phyloP scores from a whole-genome alignment of 1,140 invertebrate genomes.

The Drosophila kepulauana region DNA sequence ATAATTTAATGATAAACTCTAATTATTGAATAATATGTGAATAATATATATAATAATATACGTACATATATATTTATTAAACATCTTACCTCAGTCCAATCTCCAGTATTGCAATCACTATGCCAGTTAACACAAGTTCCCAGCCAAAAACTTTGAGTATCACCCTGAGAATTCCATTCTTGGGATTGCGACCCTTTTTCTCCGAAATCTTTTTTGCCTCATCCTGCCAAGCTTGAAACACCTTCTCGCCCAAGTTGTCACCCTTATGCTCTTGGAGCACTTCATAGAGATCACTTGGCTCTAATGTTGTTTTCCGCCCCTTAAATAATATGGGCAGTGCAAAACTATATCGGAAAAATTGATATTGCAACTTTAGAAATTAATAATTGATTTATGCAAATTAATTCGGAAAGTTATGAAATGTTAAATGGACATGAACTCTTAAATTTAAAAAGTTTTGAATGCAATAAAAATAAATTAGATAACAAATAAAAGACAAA shows the following conservation, averaged over 20 bases:
- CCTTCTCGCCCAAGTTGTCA: conserved; percentile 58
- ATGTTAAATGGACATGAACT: too few species aligned
- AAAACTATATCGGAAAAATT: conserved; percentile 76
- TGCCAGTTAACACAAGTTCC: conserved; percentile 55
- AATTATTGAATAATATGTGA: too few species aligned
- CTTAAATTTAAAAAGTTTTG: too few species aligned
- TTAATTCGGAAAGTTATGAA: too few species aligned
- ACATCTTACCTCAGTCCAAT: conserved; percentile 61
- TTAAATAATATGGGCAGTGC: conserved; percentile 85
- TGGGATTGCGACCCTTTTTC: conserved; percentile 22
- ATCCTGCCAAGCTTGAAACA: conserved; percentile 60
- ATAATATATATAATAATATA: too few species aligned
- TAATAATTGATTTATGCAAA: too few species aligned
- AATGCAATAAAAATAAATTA: too few species aligned
- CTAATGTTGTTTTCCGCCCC: conserved; percentile 86
- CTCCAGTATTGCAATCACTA: conserved; percentile 51
- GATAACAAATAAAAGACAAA: too few species aligned
- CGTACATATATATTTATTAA: background rate
- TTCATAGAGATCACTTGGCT: conserved; percentile 86
- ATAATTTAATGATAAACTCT: too few species aligned
- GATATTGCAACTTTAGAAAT: background rate
- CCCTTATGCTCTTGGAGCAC: conserved; percentile 87
- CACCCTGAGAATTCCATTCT: conserved; percentile 59
- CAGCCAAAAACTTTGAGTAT: conserved; percentile 68
- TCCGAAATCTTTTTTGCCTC: conserved; percentile 42